Evolutionary conservation across 1,140 invertebrate species (phyloP).

Genomic region (Lepidurus arcticus): DNA sequence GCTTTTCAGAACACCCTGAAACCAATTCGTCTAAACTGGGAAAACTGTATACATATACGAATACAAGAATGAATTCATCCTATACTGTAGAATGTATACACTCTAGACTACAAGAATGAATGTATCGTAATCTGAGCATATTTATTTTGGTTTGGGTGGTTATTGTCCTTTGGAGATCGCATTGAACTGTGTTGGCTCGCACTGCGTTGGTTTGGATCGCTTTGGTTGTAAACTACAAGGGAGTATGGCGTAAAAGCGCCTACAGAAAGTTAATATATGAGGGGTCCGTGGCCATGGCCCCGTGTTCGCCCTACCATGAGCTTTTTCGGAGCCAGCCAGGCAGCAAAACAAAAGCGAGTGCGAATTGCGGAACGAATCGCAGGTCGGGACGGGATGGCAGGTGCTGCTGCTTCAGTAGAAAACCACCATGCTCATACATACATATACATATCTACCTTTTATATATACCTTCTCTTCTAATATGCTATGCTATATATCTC

Average conservation of each 20-base stretch:
- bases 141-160: too few species aligned
- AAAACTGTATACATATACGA: too few species aligned
- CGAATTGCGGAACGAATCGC: constrained; percentile 20
- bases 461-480: neutral
- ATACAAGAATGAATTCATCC: too few species aligned
- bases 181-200: too few species aligned
- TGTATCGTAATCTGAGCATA: too few species aligned
- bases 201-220: too few species aligned
- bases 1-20: too few species aligned
- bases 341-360: constrained; percentile 17
- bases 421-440: neutral
- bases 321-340: neutral
- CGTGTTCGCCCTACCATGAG: constrained; percentile 17
- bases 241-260: constrained; percentile 2
- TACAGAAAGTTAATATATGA: neutral
- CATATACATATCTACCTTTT: neutral
- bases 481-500: neutral
- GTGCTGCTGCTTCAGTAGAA: constrained; percentile 2
- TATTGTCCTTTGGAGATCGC: too few species aligned
- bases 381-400: constrained; percentile 16
- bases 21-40: too few species aligned
- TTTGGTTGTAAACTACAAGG: neutral
- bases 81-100: too few species aligned
- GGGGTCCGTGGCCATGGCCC: constrained; percentile 5
- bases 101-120: too few species aligned